Evolutionary conservation across 2,113 vertebrate genomes (phyloP), one percentile per base, ranked within the genome.

Genomic region (Eurypyga helias): DNA sequence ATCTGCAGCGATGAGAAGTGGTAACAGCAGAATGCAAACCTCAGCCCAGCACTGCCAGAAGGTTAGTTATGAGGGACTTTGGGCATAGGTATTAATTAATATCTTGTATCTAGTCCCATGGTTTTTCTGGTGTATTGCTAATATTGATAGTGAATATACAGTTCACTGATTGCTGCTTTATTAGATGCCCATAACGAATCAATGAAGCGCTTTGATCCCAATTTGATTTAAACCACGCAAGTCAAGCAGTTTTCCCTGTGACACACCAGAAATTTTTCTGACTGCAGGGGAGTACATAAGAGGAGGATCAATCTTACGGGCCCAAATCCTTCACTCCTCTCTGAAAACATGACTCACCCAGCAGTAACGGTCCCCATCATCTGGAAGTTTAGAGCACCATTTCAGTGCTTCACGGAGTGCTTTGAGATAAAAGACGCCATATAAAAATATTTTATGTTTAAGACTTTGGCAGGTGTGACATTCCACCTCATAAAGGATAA

Each of bases 401-500:
- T 75, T 85, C 76, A 51, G 23, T 33, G 46, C 15, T 87, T 70
- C 54, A 49, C 2, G 2, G 36, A 72, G 49, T 29, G 36, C 81
- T 90, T 62, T 77, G 58, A 71, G 78, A 75, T 61, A 57, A 88
- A 96, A 87, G 45, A 41, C 51, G 41, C 17, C 60, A 18, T 33
- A 69, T 51, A 80, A 80, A 79, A 88, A 45, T 69, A 88, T 46
- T 88, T 91, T 31, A 70, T 55, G 38, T 67, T 75, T 55, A 79
- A 82, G 57, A 54, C 60, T 82, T 82, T 34, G 33, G 65, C 81
- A 91, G 54, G 45, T 90, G 92, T 77, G 55, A 72, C 46, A 78
- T 84, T 91, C 46, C 28, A 23, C 57, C 78, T 93, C 79, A 43
- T 82, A 90, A 85, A 62, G 33, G 48, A 78, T 69, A 95, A 90